Conservation (phyloP, 2,888 invertebrate genomes). For the Drosophila rubida region DNA sequence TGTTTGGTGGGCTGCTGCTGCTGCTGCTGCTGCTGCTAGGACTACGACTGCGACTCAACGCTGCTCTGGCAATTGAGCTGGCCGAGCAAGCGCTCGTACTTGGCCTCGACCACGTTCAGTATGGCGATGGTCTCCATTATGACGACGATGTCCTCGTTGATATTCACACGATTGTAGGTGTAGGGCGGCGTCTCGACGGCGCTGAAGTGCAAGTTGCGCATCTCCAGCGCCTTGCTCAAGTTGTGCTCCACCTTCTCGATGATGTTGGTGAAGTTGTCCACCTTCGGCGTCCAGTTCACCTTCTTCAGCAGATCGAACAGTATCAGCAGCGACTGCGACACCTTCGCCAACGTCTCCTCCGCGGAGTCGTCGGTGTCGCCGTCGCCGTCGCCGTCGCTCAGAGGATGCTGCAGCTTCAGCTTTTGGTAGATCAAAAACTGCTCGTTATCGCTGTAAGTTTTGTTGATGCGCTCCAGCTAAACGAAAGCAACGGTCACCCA, state of each 20-base stretch:
- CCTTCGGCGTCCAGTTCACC: fast-evolving
- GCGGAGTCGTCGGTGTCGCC: too few relatives aligned
- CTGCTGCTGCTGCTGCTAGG: neutral
- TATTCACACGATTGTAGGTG: neutral
- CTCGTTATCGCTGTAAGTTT: too few relatives aligned
- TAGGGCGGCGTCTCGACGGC: neutral
- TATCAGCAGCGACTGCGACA: slow-evolving; percentile 52
- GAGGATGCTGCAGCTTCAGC: too few relatives aligned
- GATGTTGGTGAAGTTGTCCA: fast-evolving
- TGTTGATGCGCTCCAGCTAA: too few relatives aligned
- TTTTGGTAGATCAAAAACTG: too few relatives aligned
- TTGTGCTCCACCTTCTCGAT: neutral
- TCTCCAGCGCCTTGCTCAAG: neutral
- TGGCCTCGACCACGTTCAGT: slow-evolving; percentile 31
- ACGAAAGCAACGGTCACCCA: too few relatives aligned
- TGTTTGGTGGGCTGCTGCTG: neutral
- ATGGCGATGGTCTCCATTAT: slow-evolving; percentile 43
- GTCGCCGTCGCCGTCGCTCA: too few relatives aligned
- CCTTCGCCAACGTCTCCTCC: slow-evolving; percentile 48
- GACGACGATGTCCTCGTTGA: slow-evolving; percentile 5
- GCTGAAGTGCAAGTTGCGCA: neutral
- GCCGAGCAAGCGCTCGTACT: slow-evolving; percentile 30
- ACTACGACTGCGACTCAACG: too few relatives aligned
- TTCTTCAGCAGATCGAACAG: slow-evolving; percentile 24
- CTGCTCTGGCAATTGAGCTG: neutral